Percentiles rank a stretch among this genome's conserved stretches.
Evolutionary conservation across 2,113 vertebrate species (phyloP).

Genomic region (Nothoprocta perdicaria): DNA sequence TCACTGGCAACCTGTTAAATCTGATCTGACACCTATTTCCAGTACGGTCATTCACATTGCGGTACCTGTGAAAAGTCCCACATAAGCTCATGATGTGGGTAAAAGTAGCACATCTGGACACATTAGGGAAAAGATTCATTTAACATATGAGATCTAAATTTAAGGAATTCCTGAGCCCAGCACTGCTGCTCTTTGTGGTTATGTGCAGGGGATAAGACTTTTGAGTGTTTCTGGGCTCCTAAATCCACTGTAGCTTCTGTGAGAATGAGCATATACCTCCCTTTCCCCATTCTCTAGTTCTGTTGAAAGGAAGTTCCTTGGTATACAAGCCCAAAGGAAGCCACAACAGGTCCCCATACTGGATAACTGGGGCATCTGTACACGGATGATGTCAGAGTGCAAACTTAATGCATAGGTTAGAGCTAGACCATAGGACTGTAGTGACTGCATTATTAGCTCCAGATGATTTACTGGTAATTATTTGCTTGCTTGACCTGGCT

Average conservation of each 20-base stretch:
- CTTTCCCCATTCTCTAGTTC: neutral
- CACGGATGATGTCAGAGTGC: accelerated
- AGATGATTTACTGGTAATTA: neutral
- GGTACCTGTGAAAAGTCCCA: neutral
- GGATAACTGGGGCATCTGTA: neutral
- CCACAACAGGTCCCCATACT: neutral
- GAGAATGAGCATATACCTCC: neutral
- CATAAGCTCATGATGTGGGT: neutral
- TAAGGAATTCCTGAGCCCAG: neutral
- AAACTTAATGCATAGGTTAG: neutral
- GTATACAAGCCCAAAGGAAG: neutral
- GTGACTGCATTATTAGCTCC: neutral
- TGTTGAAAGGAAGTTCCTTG: neutral
- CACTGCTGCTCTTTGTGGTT: neutral
- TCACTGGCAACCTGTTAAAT: too few species aligned
- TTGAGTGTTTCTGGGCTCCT: neutral
- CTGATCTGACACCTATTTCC: neutral
- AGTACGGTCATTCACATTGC: neutral
- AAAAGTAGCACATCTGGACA: neutral
- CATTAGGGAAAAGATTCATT: accelerated
- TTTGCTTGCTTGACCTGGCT: neutral
- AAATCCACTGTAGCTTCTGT: neutral
- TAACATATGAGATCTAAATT: neutral
- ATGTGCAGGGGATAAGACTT: neutral
- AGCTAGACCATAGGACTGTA: neutral